A percentile compares a stretch with the other conserved stretches of the same genome.
Conservation (phyloP, 53 echinoderm and acorn worm genomes). For the Hippasteria phrygiana region DNA sequence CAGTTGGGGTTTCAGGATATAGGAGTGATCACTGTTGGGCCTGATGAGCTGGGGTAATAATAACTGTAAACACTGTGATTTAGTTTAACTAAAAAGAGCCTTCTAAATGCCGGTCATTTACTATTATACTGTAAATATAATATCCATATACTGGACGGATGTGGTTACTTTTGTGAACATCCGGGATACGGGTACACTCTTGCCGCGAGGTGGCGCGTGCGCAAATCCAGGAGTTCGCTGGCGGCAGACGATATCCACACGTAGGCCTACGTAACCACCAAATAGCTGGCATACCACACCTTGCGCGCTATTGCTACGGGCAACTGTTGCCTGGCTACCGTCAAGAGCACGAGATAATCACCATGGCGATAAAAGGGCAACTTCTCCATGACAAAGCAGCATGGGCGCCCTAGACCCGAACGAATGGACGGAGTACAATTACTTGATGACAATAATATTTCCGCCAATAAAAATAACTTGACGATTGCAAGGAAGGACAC, state of each 20-base stretch:
- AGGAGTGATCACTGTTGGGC: too few relatives aligned
- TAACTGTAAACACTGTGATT: too few relatives aligned
- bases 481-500: not conserved
- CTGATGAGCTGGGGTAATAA: too few relatives aligned
- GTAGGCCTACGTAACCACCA: not conserved
- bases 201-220: constrained; percentile 6
- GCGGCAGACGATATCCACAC: not conserved
- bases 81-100: not conserved
- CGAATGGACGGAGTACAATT: not conserved
- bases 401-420: too few relatives aligned
- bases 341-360: constrained; percentile 46
- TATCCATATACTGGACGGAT: too few relatives aligned
- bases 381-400: not conserved
- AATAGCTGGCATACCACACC: constrained; percentile 44
- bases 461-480: not conserved
- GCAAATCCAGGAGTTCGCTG: not conserved
- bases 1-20: too few relatives aligned
- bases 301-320: constrained; percentile 20
- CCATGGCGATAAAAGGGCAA: constrained; percentile 30
- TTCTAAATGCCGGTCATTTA: not conserved
- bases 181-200: not conserved
- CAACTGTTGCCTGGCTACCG: constrained; percentile 27
- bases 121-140: too few relatives aligned
- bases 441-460: not conserved
- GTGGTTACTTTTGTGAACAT: not conserved